These are phyloP conservation scores for Troilus luridus DNA, from an alignment of 2,888 invertebrate genomes.

Conservation along the genomic window DNA sequence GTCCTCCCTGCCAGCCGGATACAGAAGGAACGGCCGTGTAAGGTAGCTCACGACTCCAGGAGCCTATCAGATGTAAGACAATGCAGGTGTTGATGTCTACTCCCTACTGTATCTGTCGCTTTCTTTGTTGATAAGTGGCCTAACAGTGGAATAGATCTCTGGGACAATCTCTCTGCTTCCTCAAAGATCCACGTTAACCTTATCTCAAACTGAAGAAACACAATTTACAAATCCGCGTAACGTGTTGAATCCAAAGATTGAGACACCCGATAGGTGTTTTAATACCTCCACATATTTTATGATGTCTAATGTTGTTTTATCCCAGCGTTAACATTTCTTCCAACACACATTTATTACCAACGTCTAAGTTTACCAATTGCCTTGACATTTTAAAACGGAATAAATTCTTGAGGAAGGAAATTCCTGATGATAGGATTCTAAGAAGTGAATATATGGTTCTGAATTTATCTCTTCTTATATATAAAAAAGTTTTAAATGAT, in stretches of 20 bases:
- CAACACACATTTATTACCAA: background rate
- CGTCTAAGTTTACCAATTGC: background rate
- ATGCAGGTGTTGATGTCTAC: background rate
- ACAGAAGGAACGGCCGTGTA: background rate
- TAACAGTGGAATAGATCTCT: background rate
- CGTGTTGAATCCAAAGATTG: background rate
- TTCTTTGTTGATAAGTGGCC: background rate
- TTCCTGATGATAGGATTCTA: background rate
- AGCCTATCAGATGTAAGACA: background rate
- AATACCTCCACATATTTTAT: background rate
- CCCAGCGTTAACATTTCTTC: background rate
- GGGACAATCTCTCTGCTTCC: background rate
- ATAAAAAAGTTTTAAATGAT: no score
- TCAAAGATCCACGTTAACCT: background rate
- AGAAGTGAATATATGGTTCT: background rate
- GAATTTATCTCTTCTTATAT: no score
- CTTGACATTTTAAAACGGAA: constrained; percentile 2
- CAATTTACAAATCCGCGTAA: background rate
- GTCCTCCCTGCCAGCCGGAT: no score
- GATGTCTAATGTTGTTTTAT: background rate
- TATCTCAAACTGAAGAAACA: background rate
- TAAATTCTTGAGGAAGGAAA: background rate
- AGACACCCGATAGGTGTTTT: background rate
- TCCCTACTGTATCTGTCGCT: background rate
- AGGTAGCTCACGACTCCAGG: background rate